A percentile compares a stretch with the other conserved stretches of the same genome.
These are phyloP conservation scores for Aphis gossypii DNA, from an alignment of 1,140 invertebrate genomes.

Conservation along the genomic window DNA sequence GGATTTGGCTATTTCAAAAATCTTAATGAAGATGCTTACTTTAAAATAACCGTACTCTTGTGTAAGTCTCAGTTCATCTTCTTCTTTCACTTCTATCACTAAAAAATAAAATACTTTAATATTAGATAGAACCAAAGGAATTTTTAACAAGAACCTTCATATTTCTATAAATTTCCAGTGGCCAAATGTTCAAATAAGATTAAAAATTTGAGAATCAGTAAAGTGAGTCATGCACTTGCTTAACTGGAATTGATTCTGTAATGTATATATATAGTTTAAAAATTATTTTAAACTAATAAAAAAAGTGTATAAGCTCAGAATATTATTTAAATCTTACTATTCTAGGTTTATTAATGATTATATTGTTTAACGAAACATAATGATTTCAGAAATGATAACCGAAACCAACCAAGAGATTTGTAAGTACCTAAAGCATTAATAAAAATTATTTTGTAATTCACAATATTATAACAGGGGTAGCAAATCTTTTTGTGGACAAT, in stretches of 20 bases:
- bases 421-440: conserved; percentile 22
- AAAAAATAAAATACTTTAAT: background rate
- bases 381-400: conserved; percentile 49
- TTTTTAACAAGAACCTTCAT: background rate
- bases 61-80: background rate
- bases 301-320: background rate
- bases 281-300: background rate
- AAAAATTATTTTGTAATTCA: background rate
- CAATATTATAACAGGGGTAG: background rate
- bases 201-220: background rate
- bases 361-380: background rate
- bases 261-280: background rate
- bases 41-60: background rate
- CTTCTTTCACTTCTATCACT: background rate
- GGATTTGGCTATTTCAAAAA: background rate
- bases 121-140: background rate
- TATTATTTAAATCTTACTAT: background rate
- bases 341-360: background rate
- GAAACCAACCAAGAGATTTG: conserved; percentile 24
- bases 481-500: background rate
- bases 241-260: background rate
- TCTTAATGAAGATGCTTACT: background rate
- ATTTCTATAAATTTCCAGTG: background rate
- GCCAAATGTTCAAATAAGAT: too few relatives aligned
- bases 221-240: background rate